phyloP scores from a whole-genome alignment of 2,888 invertebrate species.

The Thymelicus sylvestris region DNA sequence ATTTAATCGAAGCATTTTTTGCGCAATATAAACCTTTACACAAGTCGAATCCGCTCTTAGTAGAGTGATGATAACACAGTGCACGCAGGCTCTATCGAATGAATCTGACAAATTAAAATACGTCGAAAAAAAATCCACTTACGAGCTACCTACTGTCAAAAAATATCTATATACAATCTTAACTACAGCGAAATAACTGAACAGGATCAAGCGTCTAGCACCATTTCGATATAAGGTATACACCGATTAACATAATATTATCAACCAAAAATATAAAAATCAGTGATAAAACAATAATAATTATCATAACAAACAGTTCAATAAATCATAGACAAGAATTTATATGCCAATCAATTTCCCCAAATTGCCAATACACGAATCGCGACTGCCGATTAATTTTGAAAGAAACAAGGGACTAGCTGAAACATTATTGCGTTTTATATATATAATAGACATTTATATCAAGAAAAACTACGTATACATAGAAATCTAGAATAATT shows the following conservation, averaged over 20 bases:
- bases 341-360: slow-evolving; percentile 37
- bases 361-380: slow-evolving; percentile 51
- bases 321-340: slow-evolving; percentile 45
- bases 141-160: slow-evolving; percentile 50
- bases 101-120: slow-evolving; percentile 43
- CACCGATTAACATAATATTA: slow-evolving; percentile 78
- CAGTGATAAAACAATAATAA: slow-evolving; percentile 61
- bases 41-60: too few species aligned
- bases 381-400: slow-evolving; percentile 69
- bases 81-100: slow-evolving; percentile 57
- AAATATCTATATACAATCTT: slow-evolving; percentile 65
- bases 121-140: slow-evolving; percentile 39
- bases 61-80: slow-evolving; percentile 63
- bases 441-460: slow-evolving; percentile 64
- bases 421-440: slow-evolving; percentile 71
- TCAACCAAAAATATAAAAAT: slow-evolving; percentile 71
- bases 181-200: slow-evolving; percentile 71
- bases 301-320: slow-evolving; percentile 58
- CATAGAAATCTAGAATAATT: slow-evolving; percentile 63
- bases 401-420: slow-evolving; percentile 73
- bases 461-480: slow-evolving; percentile 65
- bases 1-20: too few species aligned
- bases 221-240: slow-evolving; percentile 81
- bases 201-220: slow-evolving; percentile 79
- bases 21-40: too few species aligned